Evolutionary conservation across 2,113 vertebrate genomes (phyloP).

Genomic region (Acinonyx jubatus): DNA sequence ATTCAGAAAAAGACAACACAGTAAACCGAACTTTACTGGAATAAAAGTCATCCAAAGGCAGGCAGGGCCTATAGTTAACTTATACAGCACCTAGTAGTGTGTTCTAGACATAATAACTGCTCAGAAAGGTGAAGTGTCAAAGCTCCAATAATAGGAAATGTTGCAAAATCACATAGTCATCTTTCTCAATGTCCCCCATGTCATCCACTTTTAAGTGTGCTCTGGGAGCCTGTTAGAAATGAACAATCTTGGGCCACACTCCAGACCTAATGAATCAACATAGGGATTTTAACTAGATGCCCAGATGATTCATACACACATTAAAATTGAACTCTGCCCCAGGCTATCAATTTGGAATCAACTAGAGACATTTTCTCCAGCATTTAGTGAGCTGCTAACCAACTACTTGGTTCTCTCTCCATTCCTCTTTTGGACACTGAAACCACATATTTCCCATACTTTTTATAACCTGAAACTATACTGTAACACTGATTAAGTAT

Average conservation of each 20-base stretch:
- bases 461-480: conserved; percentile 24
- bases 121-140: background rate
- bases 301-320: background rate
- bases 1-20: background rate
- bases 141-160: background rate
- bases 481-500: background rate
- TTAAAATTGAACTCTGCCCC: background rate
- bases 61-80: background rate
- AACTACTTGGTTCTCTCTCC: background rate
- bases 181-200: background rate
- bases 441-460: background rate
- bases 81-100: background rate
- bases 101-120: background rate
- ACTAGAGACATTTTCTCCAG: background rate
- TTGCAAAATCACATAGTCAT: background rate
- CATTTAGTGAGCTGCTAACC: background rate
- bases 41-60: background rate
- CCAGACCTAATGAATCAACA: background rate
- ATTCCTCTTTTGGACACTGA: background rate
- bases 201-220: background rate
- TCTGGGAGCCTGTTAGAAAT: background rate
- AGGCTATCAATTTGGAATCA: conserved; percentile 9
- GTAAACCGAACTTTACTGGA: background rate
- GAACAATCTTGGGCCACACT: background rate
- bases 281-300: conserved; percentile 5